Evolutionary conservation across 2,888 invertebrate genomes (phyloP), one percentile per base, ranked within the genome.

Genomic region (Polia nebulosa): DNA sequence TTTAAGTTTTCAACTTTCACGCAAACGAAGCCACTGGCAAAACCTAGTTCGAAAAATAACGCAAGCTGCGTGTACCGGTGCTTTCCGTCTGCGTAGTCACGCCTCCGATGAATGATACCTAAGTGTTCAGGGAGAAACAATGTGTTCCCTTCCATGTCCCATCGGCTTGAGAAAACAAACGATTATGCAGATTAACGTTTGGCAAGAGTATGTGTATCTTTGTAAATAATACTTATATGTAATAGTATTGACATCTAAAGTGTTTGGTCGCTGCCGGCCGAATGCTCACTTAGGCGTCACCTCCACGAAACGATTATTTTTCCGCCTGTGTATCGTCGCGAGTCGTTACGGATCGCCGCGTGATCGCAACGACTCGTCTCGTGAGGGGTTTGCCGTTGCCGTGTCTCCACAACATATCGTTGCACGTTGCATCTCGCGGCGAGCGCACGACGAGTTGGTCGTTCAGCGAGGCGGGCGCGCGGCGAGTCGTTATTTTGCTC

Each of bases 151-250:
- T 63, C 45, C 39, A 52, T 5, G 39, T 60, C 52, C 52, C 58
- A 63, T 63, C 44, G 32, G 32, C 62, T 55, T 59, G 34, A 55
- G 25, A 62, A 41, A 75, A 75, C 58, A 57, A 45, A 59, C 41
- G 22, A 70, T 68, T 63, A 29, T 61, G 20, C 72, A 44, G 27
- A 55, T 51, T 49, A 62, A 29, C 25, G 29, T 65, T 62, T 53
- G 69, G 25, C 58, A 56, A 44, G n/a, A 51, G 4, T 44, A 47
- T 61, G 58, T 62, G 47, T 55, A 66, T 55, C 51, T 69, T 71
- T 80, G 70, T 82, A 83, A 69, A 80, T 79, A 82, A 79, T 67
- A 51, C 36, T 71, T 53, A 62, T 41, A 36, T 66, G 41, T 55
- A 47, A 36, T 29, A 45, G 36, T 41, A 44, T 60, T 70, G 53